A percentile compares a stretch with the other conserved stretches of the same genome.
These are phyloP conservation scores for Mixornis gularis DNA, from an alignment of 2,113 vertebrate species.

Conservation along the genomic window DNA sequence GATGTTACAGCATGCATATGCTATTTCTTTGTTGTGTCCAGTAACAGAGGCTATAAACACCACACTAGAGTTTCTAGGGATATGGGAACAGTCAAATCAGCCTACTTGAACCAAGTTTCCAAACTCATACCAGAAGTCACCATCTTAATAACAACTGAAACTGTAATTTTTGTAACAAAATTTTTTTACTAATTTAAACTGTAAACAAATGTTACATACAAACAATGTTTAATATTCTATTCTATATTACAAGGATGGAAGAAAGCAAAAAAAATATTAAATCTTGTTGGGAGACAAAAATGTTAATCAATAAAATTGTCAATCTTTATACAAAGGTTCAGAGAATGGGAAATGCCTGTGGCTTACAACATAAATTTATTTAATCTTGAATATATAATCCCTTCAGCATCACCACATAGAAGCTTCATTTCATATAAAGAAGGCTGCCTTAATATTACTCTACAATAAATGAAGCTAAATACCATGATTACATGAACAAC, in stretches of 20 bases:
- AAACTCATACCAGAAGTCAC: not conserved
- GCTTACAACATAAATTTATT: not conserved
- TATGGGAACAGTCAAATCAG: not conserved
- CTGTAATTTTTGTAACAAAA: not conserved
- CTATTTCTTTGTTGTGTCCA: not conserved
- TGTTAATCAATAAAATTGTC: not conserved
- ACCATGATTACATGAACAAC: not conserved
- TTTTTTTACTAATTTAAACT: not conserved
- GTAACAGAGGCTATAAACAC: not conserved
- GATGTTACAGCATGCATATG: not conserved
- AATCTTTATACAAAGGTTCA: not conserved
- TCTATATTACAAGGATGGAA: not conserved
- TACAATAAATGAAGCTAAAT: not conserved
- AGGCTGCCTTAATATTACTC: not conserved
- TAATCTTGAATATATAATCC: not conserved
- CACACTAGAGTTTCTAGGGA: not conserved
- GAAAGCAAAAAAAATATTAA: not conserved
- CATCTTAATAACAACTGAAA: not conserved
- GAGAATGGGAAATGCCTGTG: not conserved
- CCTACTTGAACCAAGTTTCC: not conserved
- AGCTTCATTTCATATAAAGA: not conserved
- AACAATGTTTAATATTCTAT: not conserved
- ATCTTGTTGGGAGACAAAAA: not conserved
- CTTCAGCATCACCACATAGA: not conserved
- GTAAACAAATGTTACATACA: not conserved